These are phyloP conservation scores for Campaea margaritaria DNA, from an alignment of 2,888 invertebrate genomes.

Conservation along the genomic window DNA sequence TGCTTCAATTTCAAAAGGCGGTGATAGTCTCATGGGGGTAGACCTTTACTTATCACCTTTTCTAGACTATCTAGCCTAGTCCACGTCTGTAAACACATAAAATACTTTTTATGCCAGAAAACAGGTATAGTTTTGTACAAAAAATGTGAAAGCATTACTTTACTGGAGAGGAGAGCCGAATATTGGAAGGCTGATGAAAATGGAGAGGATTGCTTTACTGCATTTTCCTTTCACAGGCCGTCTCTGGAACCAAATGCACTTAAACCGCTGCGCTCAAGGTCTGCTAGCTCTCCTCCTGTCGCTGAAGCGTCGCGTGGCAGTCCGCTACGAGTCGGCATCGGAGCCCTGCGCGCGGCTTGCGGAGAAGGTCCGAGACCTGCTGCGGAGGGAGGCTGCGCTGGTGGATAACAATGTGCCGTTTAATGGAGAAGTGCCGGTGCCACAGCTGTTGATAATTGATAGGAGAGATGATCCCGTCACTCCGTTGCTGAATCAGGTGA, in stretches of 20 bases:
- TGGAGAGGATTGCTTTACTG: too few relatives aligned
- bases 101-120: too few relatives aligned
- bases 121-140: too few relatives aligned
- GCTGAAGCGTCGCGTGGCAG: conserved; percentile 94
- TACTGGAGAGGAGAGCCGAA: too few relatives aligned
- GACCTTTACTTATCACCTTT: too few relatives aligned
- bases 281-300: conserved; percentile 94
- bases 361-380: conserved; percentile 93
- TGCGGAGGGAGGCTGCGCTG: conserved; percentile 94
- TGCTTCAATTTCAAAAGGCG: too few relatives aligned
- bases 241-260: conserved; percentile 90
- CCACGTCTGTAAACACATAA: too few relatives aligned
- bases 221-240: conserved; percentile 71
- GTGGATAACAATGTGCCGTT: conserved; percentile 94
- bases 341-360: conserved; percentile 93
- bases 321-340: conserved; percentile 95
- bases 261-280: conserved; percentile 93
- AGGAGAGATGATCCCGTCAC: conserved; percentile 98
- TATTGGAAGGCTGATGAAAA: too few relatives aligned
- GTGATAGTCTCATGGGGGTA: too few relatives aligned
- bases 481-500: conserved; percentile 94
- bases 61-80: too few relatives aligned
- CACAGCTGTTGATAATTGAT: conserved; percentile 95
- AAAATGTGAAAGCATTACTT: too few relatives aligned
- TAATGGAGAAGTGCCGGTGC: conserved; percentile 90